phyloP scores from a whole-genome alignment of 2,113 vertebrate genomes.

The Eudyptes chrysolophus region DNA sequence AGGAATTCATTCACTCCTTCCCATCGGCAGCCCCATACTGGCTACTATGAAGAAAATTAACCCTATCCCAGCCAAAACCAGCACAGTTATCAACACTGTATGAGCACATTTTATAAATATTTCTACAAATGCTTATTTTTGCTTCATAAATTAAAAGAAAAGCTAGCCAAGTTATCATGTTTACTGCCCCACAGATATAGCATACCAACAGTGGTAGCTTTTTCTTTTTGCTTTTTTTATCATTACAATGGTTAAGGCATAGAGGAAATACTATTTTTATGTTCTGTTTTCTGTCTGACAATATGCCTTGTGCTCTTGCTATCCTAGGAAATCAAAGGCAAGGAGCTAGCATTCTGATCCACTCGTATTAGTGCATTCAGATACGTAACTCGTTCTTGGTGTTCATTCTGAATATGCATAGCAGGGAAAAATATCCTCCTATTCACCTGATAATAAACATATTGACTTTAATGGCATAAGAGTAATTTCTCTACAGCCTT shows the following conservation, averaged over 20 bases:
- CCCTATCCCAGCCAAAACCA: no score
- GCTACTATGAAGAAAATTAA: no score
- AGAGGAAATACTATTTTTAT: not conserved
- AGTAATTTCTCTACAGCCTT: not conserved
- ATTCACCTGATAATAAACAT: not conserved
- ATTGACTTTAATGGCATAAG: not conserved
- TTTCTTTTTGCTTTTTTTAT: not conserved
- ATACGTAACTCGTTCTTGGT: not conserved
- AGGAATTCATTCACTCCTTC: no score
- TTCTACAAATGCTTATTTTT: conserved; percentile 27
- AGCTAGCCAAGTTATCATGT: not conserved
- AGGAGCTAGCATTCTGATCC: not conserved
- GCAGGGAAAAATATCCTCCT: not conserved
- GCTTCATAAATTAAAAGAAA: conserved; percentile 21
- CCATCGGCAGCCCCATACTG: no score
- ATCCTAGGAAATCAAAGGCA: not conserved
- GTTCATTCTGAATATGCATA: not conserved
- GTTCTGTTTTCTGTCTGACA: not conserved
- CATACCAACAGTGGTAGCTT: not conserved
- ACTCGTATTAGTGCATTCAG: not conserved
- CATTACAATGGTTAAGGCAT: not conserved
- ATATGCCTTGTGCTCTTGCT: not conserved
- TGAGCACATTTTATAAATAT: not conserved
- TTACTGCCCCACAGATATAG: not conserved
- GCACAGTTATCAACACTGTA: not conserved